Base-by-base conservation (phyloP, 2,888 invertebrate genomes). In the Tiphia femorata region DNA sequence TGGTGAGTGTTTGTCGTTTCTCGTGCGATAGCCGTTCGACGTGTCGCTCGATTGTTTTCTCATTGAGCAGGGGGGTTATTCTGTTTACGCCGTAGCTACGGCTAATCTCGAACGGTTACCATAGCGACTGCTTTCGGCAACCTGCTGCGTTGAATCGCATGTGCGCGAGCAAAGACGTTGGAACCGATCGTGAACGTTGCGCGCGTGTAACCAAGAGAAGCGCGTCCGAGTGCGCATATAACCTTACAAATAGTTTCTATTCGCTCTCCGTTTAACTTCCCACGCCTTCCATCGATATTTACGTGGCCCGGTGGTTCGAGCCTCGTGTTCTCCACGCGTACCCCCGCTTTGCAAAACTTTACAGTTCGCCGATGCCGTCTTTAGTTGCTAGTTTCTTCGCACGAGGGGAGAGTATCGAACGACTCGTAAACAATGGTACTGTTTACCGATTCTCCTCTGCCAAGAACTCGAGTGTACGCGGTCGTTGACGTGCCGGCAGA, bases 1-100 rank as follows among this genome's bases (percentile, higher is more conserved):
- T 49, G 75, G 76, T 76, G 69, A 75, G 76, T 72, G 64, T 67
- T 60, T 64, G 42, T 44, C 23, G 16, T 42, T 25, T 63, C 29
- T 30, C 23, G 19, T 35, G 21, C 37, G 43, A 37, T 41, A 43
- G 38, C 52, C 58, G 52, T 57, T 44, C 43, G 25, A n/a, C n/a
- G n/a, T n/a, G n/a, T n/a, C n/a, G 20, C 19, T 19, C 20, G 38
- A 38, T 19, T 38, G 38, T 41, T 38, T 48, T 57, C 52, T 30
- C 41, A 49, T n/a, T 41, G 58, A 67, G 67, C 68, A 64, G 57
- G 37, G 43, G 44, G 53, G 29, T 51, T 47, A 54, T 62, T 64
- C 70, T 69, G 70, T 73, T 67, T 69, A 67, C 62, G 43, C 55
- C 23, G 21, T 8, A 27, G 38, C 21, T 35, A 17, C 27, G 2